Percentiles rank a stretch among this genome's conserved stretches.
Evolutionary conservation across 1,140 invertebrate species (phyloP).

Genomic region (Berghia stephanieae): DNA sequence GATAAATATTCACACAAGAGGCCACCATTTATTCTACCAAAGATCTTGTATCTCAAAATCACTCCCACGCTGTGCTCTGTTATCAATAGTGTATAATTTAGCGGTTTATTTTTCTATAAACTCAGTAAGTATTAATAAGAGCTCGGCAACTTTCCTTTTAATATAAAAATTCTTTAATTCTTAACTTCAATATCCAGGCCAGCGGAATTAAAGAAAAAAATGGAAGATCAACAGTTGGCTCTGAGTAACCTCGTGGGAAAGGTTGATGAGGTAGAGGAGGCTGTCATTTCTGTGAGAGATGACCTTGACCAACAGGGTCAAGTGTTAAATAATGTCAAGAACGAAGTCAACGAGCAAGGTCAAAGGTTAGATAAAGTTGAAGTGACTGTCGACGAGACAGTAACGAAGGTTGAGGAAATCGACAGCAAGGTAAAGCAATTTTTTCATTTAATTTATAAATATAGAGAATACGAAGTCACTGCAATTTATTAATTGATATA

Average conservation of each 20-base stretch:
- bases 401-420: slow-evolving; percentile 57
- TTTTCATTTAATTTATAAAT: too few species aligned
- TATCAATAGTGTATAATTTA: too few species aligned
- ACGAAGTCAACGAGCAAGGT: slow-evolving; percentile 42
- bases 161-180: too few species aligned
- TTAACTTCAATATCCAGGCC: neutral
- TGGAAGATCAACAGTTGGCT: slow-evolving; percentile 20
- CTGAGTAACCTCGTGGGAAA: slow-evolving; percentile 14
- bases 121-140: too few species aligned
- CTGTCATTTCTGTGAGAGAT: slow-evolving; percentile 38
- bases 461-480: neutral
- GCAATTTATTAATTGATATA: neutral
- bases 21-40: too few species aligned
- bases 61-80: too few species aligned
- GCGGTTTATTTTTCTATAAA: too few species aligned
- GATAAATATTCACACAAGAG: too few species aligned
- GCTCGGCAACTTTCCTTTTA: too few species aligned
- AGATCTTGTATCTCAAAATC: too few species aligned
- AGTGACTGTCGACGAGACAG: slow-evolving; percentile 50
- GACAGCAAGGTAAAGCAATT: slow-evolving; percentile 51
- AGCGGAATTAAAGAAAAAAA: slow-evolving; percentile 20
- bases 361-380: slow-evolving; percentile 48
- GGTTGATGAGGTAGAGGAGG: slow-evolving; percentile 39
- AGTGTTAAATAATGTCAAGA: slow-evolving; percentile 43
- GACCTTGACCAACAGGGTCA: slow-evolving; percentile 42